Conservation (phyloP, 1,140 invertebrate species). For the Latrodectus geometricus region DNA sequence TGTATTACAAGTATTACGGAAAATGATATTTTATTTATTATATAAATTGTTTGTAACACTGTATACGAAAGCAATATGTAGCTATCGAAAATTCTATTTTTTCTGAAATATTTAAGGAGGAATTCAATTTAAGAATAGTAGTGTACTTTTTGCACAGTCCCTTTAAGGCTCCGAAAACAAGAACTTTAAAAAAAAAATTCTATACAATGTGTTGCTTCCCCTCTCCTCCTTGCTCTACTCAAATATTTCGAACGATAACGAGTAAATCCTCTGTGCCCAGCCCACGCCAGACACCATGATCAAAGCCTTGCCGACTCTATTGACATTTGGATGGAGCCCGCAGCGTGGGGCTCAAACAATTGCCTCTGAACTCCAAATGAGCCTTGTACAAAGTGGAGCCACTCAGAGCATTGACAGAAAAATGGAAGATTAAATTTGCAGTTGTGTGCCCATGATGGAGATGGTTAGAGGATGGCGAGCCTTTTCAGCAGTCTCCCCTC, state of each 20-base stretch:
- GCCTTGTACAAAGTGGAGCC: conserved; percentile 19
- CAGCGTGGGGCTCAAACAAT: conserved; percentile 31
- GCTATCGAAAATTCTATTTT: too few relatives aligned
- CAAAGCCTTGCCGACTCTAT: background rate
- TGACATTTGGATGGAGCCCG: background rate
- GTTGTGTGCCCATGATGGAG: background rate
- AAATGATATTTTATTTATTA: too few relatives aligned
- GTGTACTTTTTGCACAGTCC: too few relatives aligned
- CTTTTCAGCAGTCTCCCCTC: background rate
- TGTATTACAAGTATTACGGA: too few relatives aligned
- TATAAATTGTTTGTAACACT: too few relatives aligned
- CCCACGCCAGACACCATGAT: background rate
- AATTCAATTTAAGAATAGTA: too few relatives aligned
- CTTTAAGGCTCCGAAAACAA: too few relatives aligned
- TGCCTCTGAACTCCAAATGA: background rate
- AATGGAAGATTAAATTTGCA: conserved; percentile 40
- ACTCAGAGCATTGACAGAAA: conserved; percentile 32
- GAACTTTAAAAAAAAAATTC: too few relatives aligned
- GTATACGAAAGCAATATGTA: too few relatives aligned
- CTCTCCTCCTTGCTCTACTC: background rate
- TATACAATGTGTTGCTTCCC: background rate
- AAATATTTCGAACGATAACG: background rate
- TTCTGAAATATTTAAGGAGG: too few relatives aligned
- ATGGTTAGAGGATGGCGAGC: background rate
- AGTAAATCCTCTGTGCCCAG: background rate